Conservation (phyloP, 2,797 vertebrate genomes). For the Epinephelus coioides region DNA sequence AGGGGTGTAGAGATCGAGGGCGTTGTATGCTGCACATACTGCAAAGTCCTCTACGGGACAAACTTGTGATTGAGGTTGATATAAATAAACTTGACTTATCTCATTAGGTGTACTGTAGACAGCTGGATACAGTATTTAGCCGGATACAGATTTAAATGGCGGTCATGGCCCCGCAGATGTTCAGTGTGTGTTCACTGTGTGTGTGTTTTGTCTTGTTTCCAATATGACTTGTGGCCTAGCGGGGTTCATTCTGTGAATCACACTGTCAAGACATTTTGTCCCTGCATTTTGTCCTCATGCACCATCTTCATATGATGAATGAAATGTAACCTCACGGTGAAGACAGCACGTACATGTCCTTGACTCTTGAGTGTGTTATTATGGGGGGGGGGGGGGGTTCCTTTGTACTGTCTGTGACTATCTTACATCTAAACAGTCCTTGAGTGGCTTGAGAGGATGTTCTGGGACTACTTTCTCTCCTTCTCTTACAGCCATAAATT, state of each 20-base stretch:
- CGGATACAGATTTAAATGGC: slow-evolving; percentile 40
- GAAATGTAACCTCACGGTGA: background rate
- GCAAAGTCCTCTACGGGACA: slow-evolving; percentile 4
- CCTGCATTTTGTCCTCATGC: slow-evolving; percentile 5
- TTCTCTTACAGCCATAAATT: slow-evolving; percentile 52
- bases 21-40: background rate
- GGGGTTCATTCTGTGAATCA: slow-evolving; percentile 32
- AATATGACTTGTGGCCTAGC: slow-evolving; percentile 23
- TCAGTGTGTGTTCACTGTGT: slow-evolving; percentile 21
- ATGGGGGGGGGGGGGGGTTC: background rate
- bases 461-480: slow-evolving; percentile 25
- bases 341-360: background rate
- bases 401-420: slow-evolving; percentile 26
- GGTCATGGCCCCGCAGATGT: slow-evolving; percentile 56
- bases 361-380: slow-evolving; percentile 20
- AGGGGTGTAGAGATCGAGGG: background rate
- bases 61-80: slow-evolving; percentile 29
- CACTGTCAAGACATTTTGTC: slow-evolving; percentile 34
- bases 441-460: slow-evolving; percentile 31
- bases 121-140: slow-evolving; percentile 45
- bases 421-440: slow-evolving; percentile 28
- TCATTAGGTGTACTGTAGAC: slow-evolving; percentile 40
- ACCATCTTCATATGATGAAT: background rate
- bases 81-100: slow-evolving; percentile 51
- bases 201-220: slow-evolving; percentile 23